Conservation (phyloP, 2,888 invertebrate species). For the Drosophila pseudotalamancana region DNA sequence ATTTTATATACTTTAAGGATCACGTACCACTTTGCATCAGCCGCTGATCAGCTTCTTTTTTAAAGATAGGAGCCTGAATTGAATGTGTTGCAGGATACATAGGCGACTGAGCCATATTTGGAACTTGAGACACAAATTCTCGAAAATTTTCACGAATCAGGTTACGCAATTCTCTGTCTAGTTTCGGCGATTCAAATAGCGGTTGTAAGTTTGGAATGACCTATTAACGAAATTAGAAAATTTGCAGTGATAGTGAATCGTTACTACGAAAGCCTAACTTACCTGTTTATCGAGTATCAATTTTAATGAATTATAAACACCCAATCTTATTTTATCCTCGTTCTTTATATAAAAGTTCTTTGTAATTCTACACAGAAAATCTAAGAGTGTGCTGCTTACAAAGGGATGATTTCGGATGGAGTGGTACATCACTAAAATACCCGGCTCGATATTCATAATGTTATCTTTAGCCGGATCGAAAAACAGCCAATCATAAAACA, state of each 20-base stretch:
- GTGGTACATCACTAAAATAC: conserved; percentile 89
- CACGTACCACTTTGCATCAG: conserved; percentile 51
- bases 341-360: conserved; percentile 82
- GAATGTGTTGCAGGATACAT: conserved; percentile 68
- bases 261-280: not conserved
- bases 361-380: conserved; percentile 89
- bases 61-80: conserved; percentile 73
- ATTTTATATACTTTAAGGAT: not conserved
- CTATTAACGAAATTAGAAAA: conserved; percentile 55
- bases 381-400: conserved; percentile 87
- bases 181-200: conserved; percentile 86
- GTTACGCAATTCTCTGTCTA: conserved; percentile 88
- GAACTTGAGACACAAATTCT: conserved; percentile 87
- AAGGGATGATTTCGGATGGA: conserved; percentile 88
- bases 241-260: not conserved
- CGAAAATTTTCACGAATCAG: conserved; percentile 96
- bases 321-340: conserved; percentile 84
- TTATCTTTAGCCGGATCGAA: conserved; percentile 88
- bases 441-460: conserved; percentile 90
- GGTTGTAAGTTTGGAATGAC: conserved; percentile 88
- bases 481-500: conserved; percentile 90
- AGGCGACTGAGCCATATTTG: conserved; percentile 61
- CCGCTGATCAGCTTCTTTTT: conserved; percentile 81
- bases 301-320: conserved; percentile 83
- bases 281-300: conserved; percentile 90